Percentiles rank a stretch among this genome's conserved stretches.
Conservation (phyloP, 2,113 vertebrate species). For the Illadopsis cleaveri region DNA sequence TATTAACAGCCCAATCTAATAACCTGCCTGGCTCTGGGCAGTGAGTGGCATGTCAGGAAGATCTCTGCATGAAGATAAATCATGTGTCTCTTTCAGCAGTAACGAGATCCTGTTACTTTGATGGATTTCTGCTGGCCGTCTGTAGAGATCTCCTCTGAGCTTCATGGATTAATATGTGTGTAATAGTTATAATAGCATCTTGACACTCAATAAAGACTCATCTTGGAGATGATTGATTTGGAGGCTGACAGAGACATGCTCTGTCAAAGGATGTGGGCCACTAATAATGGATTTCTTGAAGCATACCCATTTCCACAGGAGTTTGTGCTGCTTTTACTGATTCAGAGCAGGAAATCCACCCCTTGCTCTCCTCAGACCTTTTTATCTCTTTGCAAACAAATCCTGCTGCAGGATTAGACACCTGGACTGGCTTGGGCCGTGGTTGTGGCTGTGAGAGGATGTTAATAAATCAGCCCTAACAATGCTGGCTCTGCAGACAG, state of each 20-base stretch:
- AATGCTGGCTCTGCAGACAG: not conserved
- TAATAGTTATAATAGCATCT: not conserved
- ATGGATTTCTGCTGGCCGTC: conserved; percentile 32
- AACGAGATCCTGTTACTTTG: not conserved
- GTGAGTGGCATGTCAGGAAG: not conserved
- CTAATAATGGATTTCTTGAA: not conserved
- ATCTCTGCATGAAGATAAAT: conserved; percentile 18
- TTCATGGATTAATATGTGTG: not conserved
- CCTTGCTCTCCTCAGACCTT: not conserved
- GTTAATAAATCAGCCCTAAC: not conserved
- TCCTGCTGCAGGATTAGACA: not conserved
- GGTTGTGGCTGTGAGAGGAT: not conserved
- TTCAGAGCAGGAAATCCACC: not conserved
- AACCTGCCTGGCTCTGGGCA: not conserved
- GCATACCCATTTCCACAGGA: not conserved
- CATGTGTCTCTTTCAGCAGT: not conserved
- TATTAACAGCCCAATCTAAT: not conserved
- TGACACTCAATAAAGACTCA: not conserved
- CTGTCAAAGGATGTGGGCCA: not conserved
- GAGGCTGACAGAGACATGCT: not conserved
- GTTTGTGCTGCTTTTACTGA: rapidly evolving
- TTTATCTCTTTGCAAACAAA: not conserved
- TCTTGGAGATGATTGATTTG: not conserved
- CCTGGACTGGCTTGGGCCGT: not conserved
- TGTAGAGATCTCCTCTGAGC: not conserved